phyloP scores from a whole-genome alignment of 1,140 invertebrate species.

The Parasteatoda tepidariorum region DNA sequence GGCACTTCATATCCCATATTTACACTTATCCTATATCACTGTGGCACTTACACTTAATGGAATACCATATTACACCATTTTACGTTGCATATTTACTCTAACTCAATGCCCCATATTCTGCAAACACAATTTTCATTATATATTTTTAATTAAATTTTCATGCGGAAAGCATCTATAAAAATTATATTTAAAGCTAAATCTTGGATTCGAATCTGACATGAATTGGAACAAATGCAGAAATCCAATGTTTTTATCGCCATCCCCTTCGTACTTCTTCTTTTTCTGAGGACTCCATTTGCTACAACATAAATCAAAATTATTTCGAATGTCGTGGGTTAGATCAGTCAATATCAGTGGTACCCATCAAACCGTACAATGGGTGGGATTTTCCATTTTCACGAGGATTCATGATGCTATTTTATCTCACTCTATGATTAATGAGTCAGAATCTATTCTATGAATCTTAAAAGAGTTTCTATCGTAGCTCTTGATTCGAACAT shows the following conservation, averaged over 20 bases:
- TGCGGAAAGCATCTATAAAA: too few species aligned
- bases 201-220: too few species aligned
- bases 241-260: not conserved
- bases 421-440: slow-evolving; percentile 44
- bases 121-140: too few species aligned
- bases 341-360: not conserved
- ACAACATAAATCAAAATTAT: not conserved
- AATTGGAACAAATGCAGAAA: too few species aligned
- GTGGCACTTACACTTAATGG: too few species aligned
- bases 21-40: too few species aligned
- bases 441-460: slow-evolving; percentile 24
- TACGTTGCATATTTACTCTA: too few species aligned
- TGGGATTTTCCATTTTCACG: slow-evolving; percentile 16
- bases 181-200: too few species aligned
- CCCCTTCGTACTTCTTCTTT: not conserved
- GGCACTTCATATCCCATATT: too few species aligned
- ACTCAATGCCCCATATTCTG: too few species aligned
- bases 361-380: slow-evolving; percentile 18
- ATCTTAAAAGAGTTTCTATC: slow-evolving; percentile 12
- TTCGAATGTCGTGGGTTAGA: not conserved
- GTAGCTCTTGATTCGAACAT: slow-evolving; percentile 12
- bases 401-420: slow-evolving; percentile 39
- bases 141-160: too few species aligned
- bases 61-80: too few species aligned
- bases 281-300: not conserved